Evolutionary conservation across 2,113 vertebrate genomes (phyloP), one percentile per base, ranked within the genome.

Genomic region (Riparia riparia): DNA sequence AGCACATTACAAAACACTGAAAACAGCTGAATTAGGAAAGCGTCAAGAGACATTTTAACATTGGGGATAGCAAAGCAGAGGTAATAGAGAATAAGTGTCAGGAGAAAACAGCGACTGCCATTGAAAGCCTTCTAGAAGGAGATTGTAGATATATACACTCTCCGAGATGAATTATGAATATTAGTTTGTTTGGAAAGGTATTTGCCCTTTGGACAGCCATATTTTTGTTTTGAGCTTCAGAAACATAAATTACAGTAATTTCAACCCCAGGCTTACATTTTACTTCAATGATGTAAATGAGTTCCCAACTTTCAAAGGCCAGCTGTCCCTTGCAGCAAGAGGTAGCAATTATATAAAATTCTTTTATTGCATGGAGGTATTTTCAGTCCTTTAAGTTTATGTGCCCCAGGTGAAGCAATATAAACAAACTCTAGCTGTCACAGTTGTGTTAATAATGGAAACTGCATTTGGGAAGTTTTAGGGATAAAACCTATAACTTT

Each of bases 131-230:
- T 41, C 51, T 17, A 1, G 21, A 24, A 72, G 78, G 60, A 68
- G 80, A 42, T 12, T 3, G 2, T 2, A 60, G 37, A 29, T 64
- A 51, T 50, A 68, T 28, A 18, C 34, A n/a, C 3, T 16, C 53
- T 60, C 53, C 34, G 2, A 25, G 39, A 25, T 85, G 79, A 96
- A 88, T 85, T 86, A 96, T 57, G 92, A 95, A 51, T 70, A 84
- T 87, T 82, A 89, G 77, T 54, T 28, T 80, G 45, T 41, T 72
- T 83, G 86, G 84, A 85, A 92, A 90, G 95, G 89, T 95, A 95
- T 96, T 96, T 98, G 95, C 86, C 83, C 96, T 97, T 97, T 96
- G 86, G 95, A 86, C 77, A 95, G 45, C 91, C 58, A 53, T 93
- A 79, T 74, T 97, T 96, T 82, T 95, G 57, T 95, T 93, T 74